Conservation (phyloP, 2,113 vertebrate genomes). For the Myotis davidii region DNA sequence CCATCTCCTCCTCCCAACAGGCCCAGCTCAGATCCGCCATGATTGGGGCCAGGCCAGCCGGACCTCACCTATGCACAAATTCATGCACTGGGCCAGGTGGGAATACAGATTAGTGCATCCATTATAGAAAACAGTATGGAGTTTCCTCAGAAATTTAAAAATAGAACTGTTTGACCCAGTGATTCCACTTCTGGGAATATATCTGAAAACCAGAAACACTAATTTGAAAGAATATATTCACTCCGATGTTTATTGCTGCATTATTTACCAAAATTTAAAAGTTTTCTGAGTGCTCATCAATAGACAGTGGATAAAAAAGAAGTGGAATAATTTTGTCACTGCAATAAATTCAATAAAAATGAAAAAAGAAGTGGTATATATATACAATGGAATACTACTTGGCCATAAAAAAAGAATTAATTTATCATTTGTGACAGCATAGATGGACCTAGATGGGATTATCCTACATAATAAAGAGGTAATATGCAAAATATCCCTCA, state of each 20-base stretch:
- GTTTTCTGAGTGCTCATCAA: not conserved
- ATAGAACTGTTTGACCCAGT: not conserved
- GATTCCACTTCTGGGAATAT: not conserved
- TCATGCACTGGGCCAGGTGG: too few relatives aligned
- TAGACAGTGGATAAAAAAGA: not conserved
- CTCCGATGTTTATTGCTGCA: not conserved
- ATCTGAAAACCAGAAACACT: not conserved
- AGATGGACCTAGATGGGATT: not conserved
- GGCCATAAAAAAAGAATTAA: not conserved
- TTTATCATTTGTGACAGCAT: not conserved
- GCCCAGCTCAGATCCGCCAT: too few relatives aligned
- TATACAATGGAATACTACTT: not conserved
- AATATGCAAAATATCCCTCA: too few relatives aligned
- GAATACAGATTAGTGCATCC: not conserved
- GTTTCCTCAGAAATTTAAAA: not conserved
- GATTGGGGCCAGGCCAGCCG: too few relatives aligned
- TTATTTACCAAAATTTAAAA: not conserved
- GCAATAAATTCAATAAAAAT: too few relatives aligned
- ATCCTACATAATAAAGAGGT: not conserved
- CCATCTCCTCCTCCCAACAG: too few relatives aligned
- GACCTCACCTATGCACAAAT: too few relatives aligned
- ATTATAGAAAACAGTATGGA: not conserved
- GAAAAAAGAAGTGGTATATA: too few relatives aligned
- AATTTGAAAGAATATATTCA: not conserved
- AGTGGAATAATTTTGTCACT: too few relatives aligned